Percentiles rank a stretch among this genome's conserved stretches.
Conservation (phyloP, 1,140 invertebrate species). For the Homarus americanus region DNA sequence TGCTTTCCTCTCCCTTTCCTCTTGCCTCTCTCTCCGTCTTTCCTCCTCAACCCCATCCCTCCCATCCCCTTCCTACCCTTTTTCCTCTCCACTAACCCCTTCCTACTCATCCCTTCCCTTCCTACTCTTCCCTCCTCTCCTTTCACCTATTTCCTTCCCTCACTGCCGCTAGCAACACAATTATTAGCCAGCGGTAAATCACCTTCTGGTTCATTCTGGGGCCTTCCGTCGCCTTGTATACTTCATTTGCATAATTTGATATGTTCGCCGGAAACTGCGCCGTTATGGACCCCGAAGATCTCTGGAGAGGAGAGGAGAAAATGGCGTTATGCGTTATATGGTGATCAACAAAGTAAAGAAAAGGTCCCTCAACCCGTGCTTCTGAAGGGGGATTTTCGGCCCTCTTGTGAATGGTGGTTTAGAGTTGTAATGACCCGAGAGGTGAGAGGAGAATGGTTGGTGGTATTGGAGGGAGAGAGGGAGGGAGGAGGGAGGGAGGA, state of each 20-base stretch:
- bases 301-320: neutral
- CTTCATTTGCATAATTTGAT: slow-evolving; percentile 20
- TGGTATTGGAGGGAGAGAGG: neutral
- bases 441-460: too few relatives aligned
- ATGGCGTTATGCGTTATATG: neutral
- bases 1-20: neutral
- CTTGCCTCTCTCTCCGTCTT: neutral
- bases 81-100: neutral
- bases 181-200: neutral
- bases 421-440: slow-evolving; percentile 3
- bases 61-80: neutral
- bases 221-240: neutral
- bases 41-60: too few relatives aligned
- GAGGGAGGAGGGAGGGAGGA: neutral
- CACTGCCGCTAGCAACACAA: neutral
- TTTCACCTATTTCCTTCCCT: too few relatives aligned
- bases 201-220: neutral
- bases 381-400: neutral
- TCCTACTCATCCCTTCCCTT: neutral
- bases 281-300: neutral
- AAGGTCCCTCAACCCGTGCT: neutral
- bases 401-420: neutral
- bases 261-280: neutral
- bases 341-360: neutral
- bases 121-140: neutral